Conservation (phyloP, 2,888 invertebrate species). For the Lithosia quadra region DNA sequence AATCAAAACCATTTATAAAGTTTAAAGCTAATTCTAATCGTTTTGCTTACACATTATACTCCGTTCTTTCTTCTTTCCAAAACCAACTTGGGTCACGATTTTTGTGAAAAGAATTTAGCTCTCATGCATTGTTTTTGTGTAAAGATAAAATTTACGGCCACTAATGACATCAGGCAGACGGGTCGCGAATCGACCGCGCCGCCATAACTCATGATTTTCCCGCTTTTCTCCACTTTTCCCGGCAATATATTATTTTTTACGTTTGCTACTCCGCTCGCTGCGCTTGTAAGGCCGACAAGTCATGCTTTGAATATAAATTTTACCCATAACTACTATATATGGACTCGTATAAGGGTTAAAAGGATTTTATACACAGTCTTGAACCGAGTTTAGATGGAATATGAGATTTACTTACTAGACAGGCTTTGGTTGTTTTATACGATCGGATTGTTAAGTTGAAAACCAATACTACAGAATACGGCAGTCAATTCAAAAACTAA, state of each 20-base stretch:
- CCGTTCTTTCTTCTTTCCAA: background rate
- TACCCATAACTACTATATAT: conserved; percentile 44
- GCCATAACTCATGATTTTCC: conserved; percentile 81
- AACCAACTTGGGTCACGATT: background rate
- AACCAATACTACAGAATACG: background rate
- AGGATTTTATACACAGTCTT: conserved; percentile 39
- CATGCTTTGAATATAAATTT: conserved; percentile 62
- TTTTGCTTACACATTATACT: background rate
- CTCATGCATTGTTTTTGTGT: conserved; percentile 45
- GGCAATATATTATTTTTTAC: conserved; percentile 75
- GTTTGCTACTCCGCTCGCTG: conserved; percentile 45
- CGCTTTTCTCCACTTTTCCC: conserved; percentile 66
- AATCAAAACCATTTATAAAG: too few relatives aligned
- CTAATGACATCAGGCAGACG: conserved; percentile 74
- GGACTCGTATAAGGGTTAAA: conserved; percentile 38
- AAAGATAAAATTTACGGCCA: conserved; percentile 69
- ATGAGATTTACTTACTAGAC: conserved; percentile 43
- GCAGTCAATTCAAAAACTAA: too few relatives aligned
- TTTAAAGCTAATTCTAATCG: too few relatives aligned
- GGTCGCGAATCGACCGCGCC: conserved; percentile 62
- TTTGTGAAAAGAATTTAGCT: conserved; percentile 11
- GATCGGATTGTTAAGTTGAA: background rate
- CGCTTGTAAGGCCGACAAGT: conserved; percentile 46
- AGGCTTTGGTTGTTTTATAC: conserved; percentile 3
- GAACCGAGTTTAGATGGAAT: conserved; percentile 30